These are phyloP conservation scores for Prunella fulvescens DNA, from an alignment of 2,113 vertebrate species.

Conservation along the genomic window DNA sequence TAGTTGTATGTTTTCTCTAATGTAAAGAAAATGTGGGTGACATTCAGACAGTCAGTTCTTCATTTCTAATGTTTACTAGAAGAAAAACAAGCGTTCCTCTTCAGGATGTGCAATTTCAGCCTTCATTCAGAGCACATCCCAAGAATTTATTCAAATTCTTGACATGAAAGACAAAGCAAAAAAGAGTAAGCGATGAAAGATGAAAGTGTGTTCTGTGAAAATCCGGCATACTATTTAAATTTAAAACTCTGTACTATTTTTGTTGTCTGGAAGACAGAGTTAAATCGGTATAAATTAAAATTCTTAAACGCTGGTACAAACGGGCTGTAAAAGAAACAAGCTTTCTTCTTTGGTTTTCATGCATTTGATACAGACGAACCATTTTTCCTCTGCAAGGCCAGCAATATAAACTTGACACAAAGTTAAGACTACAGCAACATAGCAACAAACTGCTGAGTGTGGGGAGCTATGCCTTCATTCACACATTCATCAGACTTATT, in stretches of 20 bases:
- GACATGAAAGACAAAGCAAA: not conserved
- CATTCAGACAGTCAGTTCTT: not conserved
- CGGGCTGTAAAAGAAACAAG: not conserved
- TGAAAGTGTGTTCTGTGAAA: not conserved
- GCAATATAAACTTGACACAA: not conserved
- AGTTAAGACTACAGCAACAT: not conserved
- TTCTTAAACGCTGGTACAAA: not conserved
- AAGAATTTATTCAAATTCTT: not conserved
- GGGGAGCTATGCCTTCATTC: not conserved
- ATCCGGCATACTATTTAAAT: not conserved
- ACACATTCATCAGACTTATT: not conserved
- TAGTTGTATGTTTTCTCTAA: not conserved
- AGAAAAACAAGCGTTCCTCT: not conserved
- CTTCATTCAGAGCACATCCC: not conserved
- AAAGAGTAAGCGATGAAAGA: not conserved
- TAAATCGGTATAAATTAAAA: rapidly evolving
- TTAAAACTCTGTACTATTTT: not conserved
- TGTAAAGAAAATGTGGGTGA: not conserved
- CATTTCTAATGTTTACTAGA: not conserved
- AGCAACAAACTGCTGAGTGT: not conserved
- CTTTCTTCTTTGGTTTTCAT: not conserved
- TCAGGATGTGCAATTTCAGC: not conserved
- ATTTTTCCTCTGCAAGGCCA: not conserved
- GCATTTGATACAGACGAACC: not conserved
- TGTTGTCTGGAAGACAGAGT: not conserved